Evolutionary conservation across 2,797 vertebrate species (phyloP).

Genomic region (Pseudomugil tenellus): DNA sequence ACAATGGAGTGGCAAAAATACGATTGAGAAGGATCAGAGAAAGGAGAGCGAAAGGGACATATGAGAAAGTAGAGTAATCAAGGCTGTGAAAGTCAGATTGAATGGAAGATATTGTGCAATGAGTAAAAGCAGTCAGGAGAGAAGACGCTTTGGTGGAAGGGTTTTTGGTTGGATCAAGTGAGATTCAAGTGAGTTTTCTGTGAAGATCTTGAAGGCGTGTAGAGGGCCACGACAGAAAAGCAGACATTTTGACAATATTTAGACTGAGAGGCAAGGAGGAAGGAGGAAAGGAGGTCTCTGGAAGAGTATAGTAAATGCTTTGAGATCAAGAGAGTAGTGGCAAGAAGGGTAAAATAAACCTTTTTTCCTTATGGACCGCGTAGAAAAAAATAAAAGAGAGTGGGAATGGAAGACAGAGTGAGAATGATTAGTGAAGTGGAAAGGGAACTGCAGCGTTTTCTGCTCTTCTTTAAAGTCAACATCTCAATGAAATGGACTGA

Average conservation of each 20-base stretch:
- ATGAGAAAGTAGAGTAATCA: conserved; percentile 40
- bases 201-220: conserved; percentile 33
- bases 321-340: conserved; percentile 25
- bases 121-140: conserved; percentile 19
- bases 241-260: conserved; percentile 25
- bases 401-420: conserved; percentile 25
- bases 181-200: conserved; percentile 12
- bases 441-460: conserved; percentile 9
- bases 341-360: conserved; percentile 18
- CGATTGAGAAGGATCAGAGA: conserved; percentile 60
- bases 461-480: conserved; percentile 17
- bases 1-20: conserved; percentile 72
- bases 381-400: conserved; percentile 21
- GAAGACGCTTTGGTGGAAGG: conserved; percentile 3
- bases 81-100: conserved; percentile 50
- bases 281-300: conserved; percentile 1
- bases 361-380: conserved; percentile 12
- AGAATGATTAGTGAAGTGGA: conserved; percentile 30
- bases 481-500: conserved; percentile 50
- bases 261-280: conserved; percentile 1
- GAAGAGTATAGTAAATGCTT: conserved; percentile 13
- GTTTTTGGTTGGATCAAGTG: conserved; percentile 22
- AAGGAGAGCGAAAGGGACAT: conserved; percentile 16
- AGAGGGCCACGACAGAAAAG: conserved; percentile 27
- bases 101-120: conserved; percentile 34